A percentile compares a stretch with the other conserved stretches of the same genome.
Conservation (phyloP, 2,888 invertebrate genomes). For the Idaea dimidiata region DNA sequence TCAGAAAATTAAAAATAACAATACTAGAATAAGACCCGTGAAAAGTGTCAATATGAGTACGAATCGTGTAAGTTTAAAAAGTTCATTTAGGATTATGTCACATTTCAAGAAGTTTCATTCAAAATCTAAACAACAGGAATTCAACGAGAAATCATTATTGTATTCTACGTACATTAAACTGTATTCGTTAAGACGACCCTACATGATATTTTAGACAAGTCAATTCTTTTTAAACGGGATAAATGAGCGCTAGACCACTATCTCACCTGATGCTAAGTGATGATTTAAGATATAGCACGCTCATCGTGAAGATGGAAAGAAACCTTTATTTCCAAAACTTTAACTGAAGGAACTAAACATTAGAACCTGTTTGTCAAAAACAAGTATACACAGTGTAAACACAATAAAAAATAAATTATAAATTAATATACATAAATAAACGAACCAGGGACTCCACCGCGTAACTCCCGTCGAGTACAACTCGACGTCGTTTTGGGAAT, state of each 20-base stretch:
- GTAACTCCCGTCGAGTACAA: no score
- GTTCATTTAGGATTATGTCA: neutral
- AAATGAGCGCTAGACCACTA: no score
- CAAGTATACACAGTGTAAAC: neutral
- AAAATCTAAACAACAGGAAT: neutral
- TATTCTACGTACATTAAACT: neutral
- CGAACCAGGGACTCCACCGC: no score
- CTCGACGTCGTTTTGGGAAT: no score
- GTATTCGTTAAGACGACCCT: neutral
- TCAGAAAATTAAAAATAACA: no score
- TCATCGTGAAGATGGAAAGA: no score
- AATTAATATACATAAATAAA: slow-evolving; percentile 7
- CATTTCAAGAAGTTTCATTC: neutral
- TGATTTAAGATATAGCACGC: no score
- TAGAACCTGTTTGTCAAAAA: neutral
- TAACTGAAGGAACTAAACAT: neutral
- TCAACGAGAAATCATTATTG: neutral
- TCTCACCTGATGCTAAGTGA: no score
- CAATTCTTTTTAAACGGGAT: neutral
- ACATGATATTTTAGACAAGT: neutral
- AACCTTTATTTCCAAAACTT: no score
- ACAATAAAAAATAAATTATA: slow-evolving; percentile 4
- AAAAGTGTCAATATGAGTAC: no score
- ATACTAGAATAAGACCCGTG: no score
- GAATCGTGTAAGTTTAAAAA: no score